A percentile compares a stretch with the other conserved stretches of the same genome.
Evolutionary conservation across 1,140 invertebrate species (phyloP).

Genomic region (Heliconius melpomene): DNA sequence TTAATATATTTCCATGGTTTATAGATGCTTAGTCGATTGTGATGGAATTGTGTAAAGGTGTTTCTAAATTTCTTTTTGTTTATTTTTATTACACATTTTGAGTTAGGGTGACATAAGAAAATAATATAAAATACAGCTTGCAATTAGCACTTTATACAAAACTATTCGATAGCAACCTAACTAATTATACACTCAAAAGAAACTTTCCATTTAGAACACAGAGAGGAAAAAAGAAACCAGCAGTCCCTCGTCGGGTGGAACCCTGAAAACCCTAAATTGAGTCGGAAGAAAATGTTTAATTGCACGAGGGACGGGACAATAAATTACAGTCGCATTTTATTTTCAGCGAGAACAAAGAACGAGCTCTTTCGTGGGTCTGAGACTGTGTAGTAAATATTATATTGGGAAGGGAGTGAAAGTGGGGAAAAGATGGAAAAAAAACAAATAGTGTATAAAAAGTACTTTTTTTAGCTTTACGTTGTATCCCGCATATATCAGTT

Average conservation of each 20-base stretch:
- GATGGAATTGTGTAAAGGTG: too few species aligned
- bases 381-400: slow-evolving; percentile 27
- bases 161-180: background rate
- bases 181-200: background rate
- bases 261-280: slow-evolving; percentile 13
- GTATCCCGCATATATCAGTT: too few species aligned
- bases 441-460: background rate
- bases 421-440: background rate
- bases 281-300: slow-evolving; percentile 30
- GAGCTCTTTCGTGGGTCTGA: slow-evolving; percentile 21
- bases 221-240: slow-evolving; percentile 2
- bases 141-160: background rate
- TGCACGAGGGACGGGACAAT: slow-evolving; percentile 21
- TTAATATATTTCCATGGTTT: background rate
- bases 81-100: too few species aligned
- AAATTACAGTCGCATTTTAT: slow-evolving; percentile 29
- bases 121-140: too few species aligned
- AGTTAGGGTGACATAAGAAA: too few species aligned
- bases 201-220: background rate
- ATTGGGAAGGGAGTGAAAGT: slow-evolving; percentile 9
- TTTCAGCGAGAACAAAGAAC: slow-evolving; percentile 23
- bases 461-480: background rate
- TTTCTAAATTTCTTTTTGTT: too few species aligned
- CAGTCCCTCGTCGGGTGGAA: slow-evolving; percentile 9
- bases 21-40: background rate